Base-by-base conservation (phyloP, 2,888 invertebrate species). In the Tethea ocularis region DNA sequence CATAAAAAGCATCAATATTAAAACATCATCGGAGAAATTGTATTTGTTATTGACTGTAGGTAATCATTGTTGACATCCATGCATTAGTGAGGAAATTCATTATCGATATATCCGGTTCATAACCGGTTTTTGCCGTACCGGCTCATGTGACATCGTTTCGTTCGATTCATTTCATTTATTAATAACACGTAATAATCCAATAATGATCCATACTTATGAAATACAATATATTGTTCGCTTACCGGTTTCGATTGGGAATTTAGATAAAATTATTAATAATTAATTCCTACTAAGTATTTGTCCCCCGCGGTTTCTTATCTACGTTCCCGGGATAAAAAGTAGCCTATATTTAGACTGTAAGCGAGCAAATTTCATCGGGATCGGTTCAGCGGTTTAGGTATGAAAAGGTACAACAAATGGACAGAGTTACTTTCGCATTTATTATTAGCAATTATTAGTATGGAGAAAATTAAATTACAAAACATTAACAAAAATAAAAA, bases 11-110 rank as follows among this genome's bases (percentile, higher is more conserved):
- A n/a, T n/a, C n/a, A n/a, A n/a, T n/a, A n/a, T n/a, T n/a, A n/a
- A n/a, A n/a, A n/a, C n/a, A n/a, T n/a, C 29, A 33, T 10, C 36
- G 10, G 20, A 53, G 17, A n/a, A 36, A 20, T 11, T 33, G 7
- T 36, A 7, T 17, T 33, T 24, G 2, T 29, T 33, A 5, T 33
- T 22, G 6, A 33, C 22, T 10, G 33, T 4, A 54, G 13, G 2
- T 22, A n/a, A 36, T 20, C 8, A 17, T 33, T 20, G 20, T 41
- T 6, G 17, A 41, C 41, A 41, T 33, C n/a, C 17, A 26, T 54
- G 54, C 54, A 54, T 54, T 36, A 54, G 54, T 36, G 54, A 54
- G 15, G 22, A 17, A 36, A 36, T 54, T 54, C 20, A 54, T 36
- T 33, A 54, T 33, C 54, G 54, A 46, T 20, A 33, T 36, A 36